Percentiles rank a stretch among this genome's conserved stretches.
These are phyloP conservation scores for Drosophila infuscata DNA, from an alignment of 2,888 invertebrate genomes.

Conservation along the genomic window DNA sequence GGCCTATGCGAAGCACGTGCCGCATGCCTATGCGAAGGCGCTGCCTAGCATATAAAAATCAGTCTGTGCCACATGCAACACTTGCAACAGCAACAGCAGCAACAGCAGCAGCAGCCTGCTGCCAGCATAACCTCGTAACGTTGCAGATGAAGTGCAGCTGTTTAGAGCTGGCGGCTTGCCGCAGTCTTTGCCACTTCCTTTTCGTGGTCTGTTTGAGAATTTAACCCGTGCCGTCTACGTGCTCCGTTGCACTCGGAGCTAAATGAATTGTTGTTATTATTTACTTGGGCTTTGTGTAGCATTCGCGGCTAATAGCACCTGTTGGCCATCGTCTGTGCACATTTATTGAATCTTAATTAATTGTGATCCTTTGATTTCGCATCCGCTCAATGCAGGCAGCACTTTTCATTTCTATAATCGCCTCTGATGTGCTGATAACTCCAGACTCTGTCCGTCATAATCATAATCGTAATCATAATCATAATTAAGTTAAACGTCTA, in stretches of 20 bases:
- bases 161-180: conserved; percentile 72
- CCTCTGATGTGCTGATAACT: conserved; percentile 53
- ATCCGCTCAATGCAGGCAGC: conserved; percentile 34
- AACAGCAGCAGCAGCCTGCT: conserved; percentile 26
- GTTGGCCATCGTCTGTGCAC: conserved; percentile 56
- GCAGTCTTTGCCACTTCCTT: conserved; percentile 78
- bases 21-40: conserved; percentile 20
- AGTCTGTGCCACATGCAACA: conserved; percentile 54
- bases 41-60: conserved; percentile 66
- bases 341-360: conserved; percentile 77
- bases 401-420: conserved; percentile 69
- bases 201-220: conserved; percentile 76
- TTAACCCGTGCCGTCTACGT: conserved; percentile 74
- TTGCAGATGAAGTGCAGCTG: conserved; percentile 49
- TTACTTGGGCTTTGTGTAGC: conserved; percentile 35
- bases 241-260: conserved; percentile 48
- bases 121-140: conserved; percentile 62
- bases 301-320: conserved; percentile 51
- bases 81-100: conserved; percentile 2
- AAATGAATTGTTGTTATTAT: conserved; percentile 74
- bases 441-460: conserved; percentile 23
- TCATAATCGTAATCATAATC: conserved; percentile 59
- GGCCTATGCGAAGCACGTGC: conserved; percentile 68
- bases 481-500: conserved; percentile 71
- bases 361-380: conserved; percentile 65